Conservation (phyloP, 2,888 invertebrate species). For the Panzeria rudis region DNA sequence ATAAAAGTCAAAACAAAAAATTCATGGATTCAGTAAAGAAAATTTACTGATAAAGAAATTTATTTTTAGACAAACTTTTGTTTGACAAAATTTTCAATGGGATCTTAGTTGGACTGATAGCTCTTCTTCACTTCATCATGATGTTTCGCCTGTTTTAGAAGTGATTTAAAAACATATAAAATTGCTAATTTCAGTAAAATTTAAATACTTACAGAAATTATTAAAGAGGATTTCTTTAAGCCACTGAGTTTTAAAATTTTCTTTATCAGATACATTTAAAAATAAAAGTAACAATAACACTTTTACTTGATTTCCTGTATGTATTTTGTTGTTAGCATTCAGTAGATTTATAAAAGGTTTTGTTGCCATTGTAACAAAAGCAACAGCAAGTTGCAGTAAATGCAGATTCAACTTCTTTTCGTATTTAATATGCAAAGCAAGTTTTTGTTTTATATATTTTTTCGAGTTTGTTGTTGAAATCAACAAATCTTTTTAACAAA, state of each 20-base stretch:
- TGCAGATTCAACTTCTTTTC: conserved; percentile 23
- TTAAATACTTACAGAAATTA: neutral
- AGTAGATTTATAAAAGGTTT: neutral
- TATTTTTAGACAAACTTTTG: too few relatives aligned
- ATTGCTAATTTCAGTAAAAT: too few relatives aligned
- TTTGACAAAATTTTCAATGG: too few relatives aligned
- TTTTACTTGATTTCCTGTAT: neutral
- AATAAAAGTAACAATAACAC: neutral
- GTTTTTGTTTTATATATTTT: conserved; percentile 37
- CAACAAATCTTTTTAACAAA: conserved; percentile 60
- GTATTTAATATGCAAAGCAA: conserved; percentile 65
- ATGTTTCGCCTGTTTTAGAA: too few relatives aligned
- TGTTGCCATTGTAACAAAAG: neutral
- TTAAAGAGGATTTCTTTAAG: neutral
- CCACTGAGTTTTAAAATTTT: neutral
- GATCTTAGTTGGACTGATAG: too few relatives aligned
- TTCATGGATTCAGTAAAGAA: too few relatives aligned
- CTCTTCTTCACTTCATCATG: too few relatives aligned
- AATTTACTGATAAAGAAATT: too few relatives aligned
- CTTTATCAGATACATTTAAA: neutral
- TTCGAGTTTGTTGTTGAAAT: conserved; percentile 35
- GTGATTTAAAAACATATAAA: too few relatives aligned
- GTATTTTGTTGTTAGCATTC: conserved; percentile 6
- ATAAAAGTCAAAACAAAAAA: too few relatives aligned
- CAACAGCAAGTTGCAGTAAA: conserved; percentile 4